phyloP scores from a whole-genome alignment of 2,113 vertebrate genomes.

The Cairina moschata region DNA sequence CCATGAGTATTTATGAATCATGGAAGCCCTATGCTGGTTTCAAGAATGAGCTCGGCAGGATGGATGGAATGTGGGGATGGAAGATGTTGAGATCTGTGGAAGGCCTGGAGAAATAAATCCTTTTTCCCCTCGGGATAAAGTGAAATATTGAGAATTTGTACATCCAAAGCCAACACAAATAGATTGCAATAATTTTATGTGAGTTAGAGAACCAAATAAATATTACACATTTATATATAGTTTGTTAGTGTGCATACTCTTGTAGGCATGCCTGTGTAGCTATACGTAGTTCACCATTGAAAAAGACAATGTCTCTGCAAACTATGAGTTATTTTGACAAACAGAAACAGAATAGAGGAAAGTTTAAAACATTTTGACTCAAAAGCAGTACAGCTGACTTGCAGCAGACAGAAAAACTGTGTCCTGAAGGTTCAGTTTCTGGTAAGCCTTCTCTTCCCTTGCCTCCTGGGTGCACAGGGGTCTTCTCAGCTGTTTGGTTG shows the following conservation, averaged over 20 bases:
- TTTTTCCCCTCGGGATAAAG: background rate
- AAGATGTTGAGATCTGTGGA: background rate
- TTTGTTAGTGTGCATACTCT: background rate
- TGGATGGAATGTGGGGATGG: background rate
- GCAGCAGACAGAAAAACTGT: background rate
- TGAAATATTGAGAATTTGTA: background rate
- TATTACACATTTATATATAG: background rate
- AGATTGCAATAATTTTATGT: background rate
- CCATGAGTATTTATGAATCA: background rate
- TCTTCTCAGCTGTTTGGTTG: background rate
- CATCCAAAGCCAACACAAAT: background rate
- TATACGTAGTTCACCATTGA: background rate
- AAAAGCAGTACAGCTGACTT: background rate
- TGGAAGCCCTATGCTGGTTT: background rate
- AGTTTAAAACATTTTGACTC: background rate
- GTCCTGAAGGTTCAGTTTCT: fast-evolving
- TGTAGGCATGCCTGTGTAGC: background rate
- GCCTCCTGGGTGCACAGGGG: background rate
- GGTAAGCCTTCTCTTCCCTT: background rate
- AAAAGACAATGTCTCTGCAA: background rate
- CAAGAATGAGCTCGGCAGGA: background rate
- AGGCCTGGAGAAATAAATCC: background rate
- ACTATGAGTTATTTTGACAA: background rate
- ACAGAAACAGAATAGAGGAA: background rate
- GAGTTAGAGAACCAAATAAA: background rate